phyloP scores from a whole-genome alignment of 2,797 vertebrate genomes.

The Arnoldichthys spilopterus region DNA sequence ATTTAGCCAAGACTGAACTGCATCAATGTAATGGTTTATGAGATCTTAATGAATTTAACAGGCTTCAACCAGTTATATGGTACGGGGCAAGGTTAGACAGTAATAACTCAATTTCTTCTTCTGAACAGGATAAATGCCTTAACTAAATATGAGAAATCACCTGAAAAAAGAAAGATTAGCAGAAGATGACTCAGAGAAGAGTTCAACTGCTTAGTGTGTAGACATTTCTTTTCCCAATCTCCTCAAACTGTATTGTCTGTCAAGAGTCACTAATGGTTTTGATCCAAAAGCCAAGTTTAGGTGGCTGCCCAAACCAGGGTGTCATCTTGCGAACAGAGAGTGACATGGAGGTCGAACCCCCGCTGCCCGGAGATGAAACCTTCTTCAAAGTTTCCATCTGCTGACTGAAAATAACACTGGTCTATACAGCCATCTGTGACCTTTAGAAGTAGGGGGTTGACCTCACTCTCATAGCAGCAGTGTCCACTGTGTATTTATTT shows the following conservation, averaged over 20 bases:
- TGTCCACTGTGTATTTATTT: conserved; percentile 23
- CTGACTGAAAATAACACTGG: conserved; percentile 28
- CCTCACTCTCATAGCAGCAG: conserved; percentile 19
- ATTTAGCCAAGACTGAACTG: conserved; percentile 63
- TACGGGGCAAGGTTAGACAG: neutral
- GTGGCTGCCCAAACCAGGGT: neutral
- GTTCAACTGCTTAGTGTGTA: neutral
- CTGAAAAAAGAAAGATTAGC: conserved; percentile 19
- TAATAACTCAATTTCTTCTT: conserved; percentile 4
- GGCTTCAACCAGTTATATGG: conserved; percentile 4
- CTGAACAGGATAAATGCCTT: conserved; percentile 9
- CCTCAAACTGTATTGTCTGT: conserved; percentile 7
- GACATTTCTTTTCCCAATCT: conserved; percentile 8
- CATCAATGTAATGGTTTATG: conserved; percentile 56
- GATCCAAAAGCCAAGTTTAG: conserved; percentile 3
- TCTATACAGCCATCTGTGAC: conserved; percentile 50
- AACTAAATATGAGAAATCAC: conserved; percentile 21
- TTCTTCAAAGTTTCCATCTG: conserved; percentile 43
- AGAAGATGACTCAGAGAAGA: neutral
- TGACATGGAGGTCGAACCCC: conserved; percentile 42
- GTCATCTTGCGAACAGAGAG: neutral
- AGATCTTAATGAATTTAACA: conserved; percentile 37
- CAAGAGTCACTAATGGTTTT: conserved; percentile 28
- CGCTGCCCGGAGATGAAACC: conserved; percentile 54
- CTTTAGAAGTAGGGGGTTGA: conserved; percentile 20